These are phyloP conservation scores for Clunio marinus DNA, from an alignment of 2,888 invertebrate genomes.

Conservation along the genomic window DNA sequence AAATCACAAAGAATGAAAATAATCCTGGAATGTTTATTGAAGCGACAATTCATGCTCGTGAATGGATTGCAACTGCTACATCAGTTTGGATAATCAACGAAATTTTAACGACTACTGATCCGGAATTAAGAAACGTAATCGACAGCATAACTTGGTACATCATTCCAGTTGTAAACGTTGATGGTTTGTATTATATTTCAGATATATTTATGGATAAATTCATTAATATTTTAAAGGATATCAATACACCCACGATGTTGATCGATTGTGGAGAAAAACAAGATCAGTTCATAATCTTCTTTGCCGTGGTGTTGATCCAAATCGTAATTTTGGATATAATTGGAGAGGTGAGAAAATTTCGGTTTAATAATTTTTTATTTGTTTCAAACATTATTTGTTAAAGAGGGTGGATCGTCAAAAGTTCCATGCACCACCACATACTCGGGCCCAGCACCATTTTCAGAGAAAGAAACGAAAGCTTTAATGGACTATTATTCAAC, in stretches of 20 bases:
- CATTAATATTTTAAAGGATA: not conserved
- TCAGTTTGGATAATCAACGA: constrained; percentile 67
- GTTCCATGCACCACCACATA: constrained; percentile 49
- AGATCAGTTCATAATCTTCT: constrained; percentile 46
- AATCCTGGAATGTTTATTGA: constrained; percentile 61
- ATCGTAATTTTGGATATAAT: constrained; percentile 49
- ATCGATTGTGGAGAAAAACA: constrained; percentile 65
- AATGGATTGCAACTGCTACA: constrained; percentile 60
- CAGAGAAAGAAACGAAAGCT: constrained; percentile 56
- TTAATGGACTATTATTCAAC: constrained; percentile 52
- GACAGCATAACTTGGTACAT: constrained; percentile 71
- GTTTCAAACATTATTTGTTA: not conserved
- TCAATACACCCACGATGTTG: constrained; percentile 46
- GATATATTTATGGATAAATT: too few relatives aligned
- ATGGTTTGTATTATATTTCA: constrained; percentile 57
- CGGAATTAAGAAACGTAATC: constrained; percentile 56
- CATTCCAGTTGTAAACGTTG: constrained; percentile 68
- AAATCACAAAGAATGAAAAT: constrained; percentile 49
- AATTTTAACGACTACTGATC: constrained; percentile 59
- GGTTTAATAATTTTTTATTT: not conserved
- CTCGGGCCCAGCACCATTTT: constrained; percentile 55
- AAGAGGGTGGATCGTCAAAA: constrained; percentile 29
- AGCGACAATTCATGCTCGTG: constrained; percentile 62
- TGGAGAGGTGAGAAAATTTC: constrained; percentile 43
- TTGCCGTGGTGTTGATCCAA: constrained; percentile 46